A percentile compares a stretch with the other conserved stretches of the same genome.
phyloP scores from a whole-genome alignment of 2,113 vertebrate genomes.

The Oncorhynchus tshawytscha region DNA sequence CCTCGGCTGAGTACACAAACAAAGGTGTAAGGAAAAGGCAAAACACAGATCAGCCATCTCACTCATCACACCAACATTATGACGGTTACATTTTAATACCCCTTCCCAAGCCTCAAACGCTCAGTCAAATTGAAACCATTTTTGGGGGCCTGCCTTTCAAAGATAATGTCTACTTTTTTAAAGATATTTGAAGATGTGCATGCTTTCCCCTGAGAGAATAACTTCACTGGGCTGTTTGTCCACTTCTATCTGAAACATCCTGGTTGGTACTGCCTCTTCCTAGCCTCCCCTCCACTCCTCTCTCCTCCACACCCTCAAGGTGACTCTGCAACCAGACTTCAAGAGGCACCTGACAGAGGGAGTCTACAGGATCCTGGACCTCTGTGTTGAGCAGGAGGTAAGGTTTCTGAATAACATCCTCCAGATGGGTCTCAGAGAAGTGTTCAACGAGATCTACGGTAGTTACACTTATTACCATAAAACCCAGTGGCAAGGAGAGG shows the following conservation, averaged over 20 bases:
- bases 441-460: slow-evolving; percentile 85
- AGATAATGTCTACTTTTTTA: too few relatives aligned
- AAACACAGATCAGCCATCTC: neutral
- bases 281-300: neutral
- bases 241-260: too few relatives aligned
- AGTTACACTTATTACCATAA: slow-evolving; percentile 87
- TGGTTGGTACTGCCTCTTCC: neutral
- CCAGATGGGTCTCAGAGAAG: slow-evolving; percentile 81
- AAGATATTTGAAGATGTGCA: too few relatives aligned
- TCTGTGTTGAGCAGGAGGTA: slow-evolving; percentile 84
- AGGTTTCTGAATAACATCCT: slow-evolving; percentile 83
- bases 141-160: neutral
- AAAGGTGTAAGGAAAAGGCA: neutral
- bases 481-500: slow-evolving; percentile 86
- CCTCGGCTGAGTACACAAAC: neutral
- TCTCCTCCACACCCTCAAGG: slow-evolving; percentile 65
- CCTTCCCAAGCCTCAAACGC: neutral
- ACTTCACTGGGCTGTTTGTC: too few relatives aligned
- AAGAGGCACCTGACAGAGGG: slow-evolving; percentile 90
- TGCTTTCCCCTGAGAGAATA: too few relatives aligned
- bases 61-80: neutral
- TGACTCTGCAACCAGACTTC: slow-evolving; percentile 85
- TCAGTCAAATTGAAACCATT: too few relatives aligned
- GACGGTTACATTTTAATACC: neutral
- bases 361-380: slow-evolving; percentile 88